These are phyloP conservation scores for Lamprotornis superbus DNA, from an alignment of 2,113 vertebrate genomes.

Conservation along the genomic window DNA sequence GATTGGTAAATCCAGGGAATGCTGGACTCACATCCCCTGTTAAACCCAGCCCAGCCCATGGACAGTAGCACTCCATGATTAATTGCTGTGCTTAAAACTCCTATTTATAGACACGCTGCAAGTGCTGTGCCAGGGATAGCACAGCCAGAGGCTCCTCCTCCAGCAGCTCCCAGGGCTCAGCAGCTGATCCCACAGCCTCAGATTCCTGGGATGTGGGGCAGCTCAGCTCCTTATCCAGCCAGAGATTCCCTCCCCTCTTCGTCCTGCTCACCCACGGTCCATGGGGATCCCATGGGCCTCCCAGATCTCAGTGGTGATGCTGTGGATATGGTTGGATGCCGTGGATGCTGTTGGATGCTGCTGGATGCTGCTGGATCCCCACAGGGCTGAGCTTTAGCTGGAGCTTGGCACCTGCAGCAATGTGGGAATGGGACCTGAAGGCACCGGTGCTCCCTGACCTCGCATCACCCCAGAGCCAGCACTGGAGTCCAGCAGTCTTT, in stretches of 20 bases:
- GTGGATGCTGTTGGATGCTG: rapidly evolving
- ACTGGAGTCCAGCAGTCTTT: neutral
- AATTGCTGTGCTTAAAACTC: slow-evolving; percentile 35
- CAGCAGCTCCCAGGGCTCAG: neutral
- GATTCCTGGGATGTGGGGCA: neutral
- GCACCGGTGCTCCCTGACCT: neutral
- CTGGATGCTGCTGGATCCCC: neutral
- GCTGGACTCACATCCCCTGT: neutral
- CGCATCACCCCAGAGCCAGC: rapidly evolving
- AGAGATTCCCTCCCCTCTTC: neutral
- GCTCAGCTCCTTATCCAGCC: neutral
- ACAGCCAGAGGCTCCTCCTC: neutral
- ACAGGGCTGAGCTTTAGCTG: rapidly evolving
- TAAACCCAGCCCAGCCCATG: neutral
- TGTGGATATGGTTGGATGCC: rapidly evolving
- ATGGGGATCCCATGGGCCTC: neutral
- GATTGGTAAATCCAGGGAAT: neutral
- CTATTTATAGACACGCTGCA: neutral
- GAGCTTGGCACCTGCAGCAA: rapidly evolving
- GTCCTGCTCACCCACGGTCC: rapidly evolving
- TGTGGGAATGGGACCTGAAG: neutral
- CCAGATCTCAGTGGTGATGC: rapidly evolving
- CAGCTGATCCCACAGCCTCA: neutral
- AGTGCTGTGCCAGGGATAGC: neutral
- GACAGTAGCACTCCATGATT: neutral